Percentiles rank a stretch among this genome's conserved stretches.
Conservation (phyloP, 2,888 invertebrate species). For the Dendrolimus pini region DNA sequence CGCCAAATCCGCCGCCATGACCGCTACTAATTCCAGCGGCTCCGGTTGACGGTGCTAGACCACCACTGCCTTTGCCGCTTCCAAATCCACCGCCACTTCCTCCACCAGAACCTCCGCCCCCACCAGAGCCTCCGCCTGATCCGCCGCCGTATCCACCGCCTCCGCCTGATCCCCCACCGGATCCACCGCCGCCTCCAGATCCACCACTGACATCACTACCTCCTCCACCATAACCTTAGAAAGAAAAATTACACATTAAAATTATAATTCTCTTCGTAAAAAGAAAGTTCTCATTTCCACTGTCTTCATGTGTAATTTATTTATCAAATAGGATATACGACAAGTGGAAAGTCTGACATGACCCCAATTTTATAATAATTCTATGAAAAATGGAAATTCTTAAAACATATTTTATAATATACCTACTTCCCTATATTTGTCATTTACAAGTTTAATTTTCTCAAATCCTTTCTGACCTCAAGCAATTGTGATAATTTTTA, state of each 20-base stretch:
- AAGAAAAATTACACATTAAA: not conserved
- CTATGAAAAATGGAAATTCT: too few relatives aligned
- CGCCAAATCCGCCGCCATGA: conserved; percentile 12
- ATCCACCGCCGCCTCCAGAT: conserved; percentile 16
- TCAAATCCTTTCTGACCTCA: too few relatives aligned
- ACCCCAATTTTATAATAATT: too few relatives aligned
- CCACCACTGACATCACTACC: conserved; percentile 21
- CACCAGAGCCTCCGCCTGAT: conserved; percentile 26
- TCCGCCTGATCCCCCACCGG: conserved; percentile 19
- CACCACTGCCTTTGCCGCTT: conserved; percentile 16
- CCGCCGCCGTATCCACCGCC: conserved; percentile 17
- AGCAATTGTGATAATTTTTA: too few relatives aligned
- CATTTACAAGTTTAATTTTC: too few relatives aligned
- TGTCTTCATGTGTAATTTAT: too few relatives aligned
- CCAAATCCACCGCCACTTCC: conserved; percentile 18
- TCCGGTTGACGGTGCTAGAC: conserved; percentile 13
- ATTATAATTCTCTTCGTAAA: too few relatives aligned
- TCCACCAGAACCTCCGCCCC: conserved; percentile 25
- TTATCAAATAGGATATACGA: too few relatives aligned
- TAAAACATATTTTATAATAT: not conserved
- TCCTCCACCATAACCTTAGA: conserved; percentile 25
- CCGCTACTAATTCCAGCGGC: not conserved
- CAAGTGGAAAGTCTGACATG: too few relatives aligned
- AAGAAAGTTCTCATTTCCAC: too few relatives aligned
- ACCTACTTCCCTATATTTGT: too few relatives aligned